phyloP scores from a whole-genome alignment of 2,888 invertebrate species.

The Drosophila incognita region DNA sequence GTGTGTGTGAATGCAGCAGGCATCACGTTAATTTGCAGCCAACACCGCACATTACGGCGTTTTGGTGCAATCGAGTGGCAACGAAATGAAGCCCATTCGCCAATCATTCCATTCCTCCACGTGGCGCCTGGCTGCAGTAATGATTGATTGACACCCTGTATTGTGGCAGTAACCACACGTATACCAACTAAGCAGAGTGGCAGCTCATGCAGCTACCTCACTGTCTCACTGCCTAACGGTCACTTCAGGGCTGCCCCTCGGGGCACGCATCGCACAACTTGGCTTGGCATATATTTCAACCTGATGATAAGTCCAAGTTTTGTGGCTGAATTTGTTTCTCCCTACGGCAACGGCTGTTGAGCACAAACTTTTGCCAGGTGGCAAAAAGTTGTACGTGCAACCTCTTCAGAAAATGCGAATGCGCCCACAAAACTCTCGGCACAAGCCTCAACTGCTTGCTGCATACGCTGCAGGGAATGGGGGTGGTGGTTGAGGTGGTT shows the following conservation, averaged over 20 bases:
- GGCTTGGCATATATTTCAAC: constrained; percentile 31
- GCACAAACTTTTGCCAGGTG: constrained; percentile 41
- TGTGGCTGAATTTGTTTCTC: constrained; percentile 22
- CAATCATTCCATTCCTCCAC: neutral
- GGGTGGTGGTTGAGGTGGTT: neutral
- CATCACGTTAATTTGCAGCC: constrained; percentile 50
- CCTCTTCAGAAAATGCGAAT: constrained; percentile 34
- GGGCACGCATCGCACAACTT: constrained; percentile 40
- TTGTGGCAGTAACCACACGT: constrained; percentile 43
- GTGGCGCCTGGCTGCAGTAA: constrained; percentile 8
- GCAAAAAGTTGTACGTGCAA: constrained; percentile 35
- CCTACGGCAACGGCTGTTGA: constrained; percentile 3
- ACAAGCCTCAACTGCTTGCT: constrained; percentile 8
- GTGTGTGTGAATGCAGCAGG: constrained; percentile 11
- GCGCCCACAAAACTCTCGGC: constrained; percentile 23
- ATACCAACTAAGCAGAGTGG: constrained; percentile 42
- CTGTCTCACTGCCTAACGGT: neutral
- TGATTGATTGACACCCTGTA: constrained; percentile 67
- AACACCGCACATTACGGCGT: constrained; percentile 57
- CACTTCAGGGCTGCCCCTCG: constrained; percentile 23
- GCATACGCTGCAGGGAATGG: neutral
- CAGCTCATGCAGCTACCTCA: constrained; percentile 17
- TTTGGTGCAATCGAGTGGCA: constrained; percentile 41
- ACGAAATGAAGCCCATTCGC: constrained; percentile 39
- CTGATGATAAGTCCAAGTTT: constrained; percentile 47